Base-by-base conservation (phyloP, 2,888 invertebrate genomes). In the Melanotus villosus region DNA sequence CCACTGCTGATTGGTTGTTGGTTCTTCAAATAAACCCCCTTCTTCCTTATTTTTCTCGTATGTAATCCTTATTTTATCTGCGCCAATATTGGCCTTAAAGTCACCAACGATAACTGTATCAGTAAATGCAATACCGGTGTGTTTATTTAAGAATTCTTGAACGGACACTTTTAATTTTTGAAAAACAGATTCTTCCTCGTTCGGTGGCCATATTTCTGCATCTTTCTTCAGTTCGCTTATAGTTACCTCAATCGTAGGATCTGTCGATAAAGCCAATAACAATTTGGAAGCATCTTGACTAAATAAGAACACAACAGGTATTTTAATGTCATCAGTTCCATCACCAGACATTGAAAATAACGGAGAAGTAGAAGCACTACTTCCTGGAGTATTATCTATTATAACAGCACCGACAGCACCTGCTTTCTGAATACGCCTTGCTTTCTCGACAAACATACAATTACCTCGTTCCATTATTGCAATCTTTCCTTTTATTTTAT, bases 261-360 rank as follows among this genome's bases (percentile, higher is more conserved):
- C 85, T 0, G 85, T 83, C 3, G 85, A 80, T 70, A 93, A 81
- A 0, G 90, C 88, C 12, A 89, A 85, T 0, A 89, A 83, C n/a
- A 97, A 84, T 74, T 90, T 88, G 10, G 86, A 84, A 1, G 93
- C 95, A 83, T 97, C 96, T 68, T 89, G 87, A 4, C 90, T 88
- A 83, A 95, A 98, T 60, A 98, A 88, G 83, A 98, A 98, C 6
- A 97, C 93, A n/a, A 96, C 90, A 0, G 97, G 96, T 80, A 98
- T 96, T 73, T 86, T 89, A 5, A 98, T 93, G 82, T 97, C 94
- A 75, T 94, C 92, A 1, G 86, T 89, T 0, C 96, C 96, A 84
- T 98, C 98, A 0, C 97, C 97, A 0, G 97, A 96, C 98, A 99
- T 98, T 2, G 97, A 96, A 86, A 99, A 99, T 86, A 97, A 89